Percentiles rank a stretch among this genome's conserved stretches.
Evolutionary conservation across 2,888 invertebrate species (phyloP).

Genomic region (Artemia sp.): DNA sequence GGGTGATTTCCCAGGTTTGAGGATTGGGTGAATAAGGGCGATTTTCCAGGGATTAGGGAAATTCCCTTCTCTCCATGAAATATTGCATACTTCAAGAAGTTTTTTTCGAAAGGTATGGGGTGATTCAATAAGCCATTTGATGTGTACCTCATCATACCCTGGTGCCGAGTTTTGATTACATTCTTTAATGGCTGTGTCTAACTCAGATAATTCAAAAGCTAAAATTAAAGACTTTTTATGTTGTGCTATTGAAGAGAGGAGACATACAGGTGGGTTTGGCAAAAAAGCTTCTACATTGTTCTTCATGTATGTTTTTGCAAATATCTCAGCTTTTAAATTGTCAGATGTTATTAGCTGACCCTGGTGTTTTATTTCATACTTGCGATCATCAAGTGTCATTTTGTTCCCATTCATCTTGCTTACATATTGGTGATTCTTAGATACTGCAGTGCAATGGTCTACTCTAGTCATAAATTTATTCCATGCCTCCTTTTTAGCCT

Average conservation of each 20-base stretch:
- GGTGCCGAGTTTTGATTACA: background rate
- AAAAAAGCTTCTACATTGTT: background rate
- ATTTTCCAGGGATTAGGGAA: background rate
- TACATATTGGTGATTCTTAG: background rate
- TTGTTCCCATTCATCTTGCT: background rate
- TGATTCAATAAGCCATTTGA: background rate
- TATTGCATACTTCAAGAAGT: background rate
- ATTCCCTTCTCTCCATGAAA: background rate
- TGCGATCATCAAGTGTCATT: background rate
- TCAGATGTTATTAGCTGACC: background rate
- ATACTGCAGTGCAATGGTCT: no score
- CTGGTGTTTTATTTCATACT: background rate
- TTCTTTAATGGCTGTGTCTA: background rate
- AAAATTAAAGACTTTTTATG: background rate
- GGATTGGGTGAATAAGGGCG: background rate
- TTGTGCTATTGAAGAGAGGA: background rate
- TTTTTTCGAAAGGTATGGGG: background rate
- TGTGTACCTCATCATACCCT: background rate
- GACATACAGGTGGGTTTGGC: background rate
- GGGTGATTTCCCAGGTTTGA: background rate
- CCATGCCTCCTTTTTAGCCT: background rate
- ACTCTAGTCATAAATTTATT: background rate
- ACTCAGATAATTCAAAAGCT: background rate
- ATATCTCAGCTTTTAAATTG: background rate
- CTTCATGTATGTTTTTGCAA: background rate